Percentiles rank a stretch among this genome's conserved stretches.
These are phyloP conservation scores for Villa cingulata DNA, from an alignment of 2,888 invertebrate genomes.

Conservation along the genomic window DNA sequence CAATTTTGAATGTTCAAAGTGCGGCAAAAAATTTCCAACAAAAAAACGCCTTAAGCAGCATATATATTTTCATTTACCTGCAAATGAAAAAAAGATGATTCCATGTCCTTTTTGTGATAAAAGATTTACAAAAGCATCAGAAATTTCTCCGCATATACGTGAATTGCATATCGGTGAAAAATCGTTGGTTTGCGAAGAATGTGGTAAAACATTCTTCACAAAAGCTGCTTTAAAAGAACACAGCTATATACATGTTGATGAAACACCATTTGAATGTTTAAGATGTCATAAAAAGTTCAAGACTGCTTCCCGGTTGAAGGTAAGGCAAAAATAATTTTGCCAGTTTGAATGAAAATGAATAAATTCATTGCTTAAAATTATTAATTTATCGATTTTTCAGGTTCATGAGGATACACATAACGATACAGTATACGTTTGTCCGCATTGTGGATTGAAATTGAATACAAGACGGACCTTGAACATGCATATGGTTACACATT, in stretches of 20 bases:
- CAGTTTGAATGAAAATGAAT: too few species aligned
- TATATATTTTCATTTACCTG: conserved; percentile 13
- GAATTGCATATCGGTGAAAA: conserved; percentile 29
- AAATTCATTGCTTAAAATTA: conserved; percentile 2
- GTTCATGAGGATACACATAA: conserved; percentile 37
- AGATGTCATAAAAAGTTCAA: conserved; percentile 32
- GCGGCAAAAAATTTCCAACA: conserved; percentile 14
- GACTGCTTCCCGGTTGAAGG: conserved; percentile 26
- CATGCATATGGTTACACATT: conserved; percentile 36
- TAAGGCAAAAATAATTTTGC: conserved; percentile 11
- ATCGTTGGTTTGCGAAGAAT: conserved; percentile 38
- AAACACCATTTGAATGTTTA: conserved; percentile 35
- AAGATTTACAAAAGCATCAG: conserved; percentile 9
- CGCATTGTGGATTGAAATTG: conserved; percentile 32
- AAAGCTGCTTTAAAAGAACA: conserved; percentile 39
- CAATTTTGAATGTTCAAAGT: conserved; percentile 9
- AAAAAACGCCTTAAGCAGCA: conserved; percentile 13
- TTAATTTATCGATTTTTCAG: conserved; percentile 12
- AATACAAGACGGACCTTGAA: conserved; percentile 38
- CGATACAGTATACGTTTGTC: conserved; percentile 33
- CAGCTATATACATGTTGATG: conserved; percentile 37
- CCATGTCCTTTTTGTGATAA: conserved; percentile 15
- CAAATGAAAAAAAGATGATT: conserved; percentile 11
- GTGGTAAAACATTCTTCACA: conserved; percentile 37
- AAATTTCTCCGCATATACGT: conserved; percentile 11